These are phyloP conservation scores for Prolemur simus DNA, from an alignment of 2,113 vertebrate species.

Conservation along the genomic window DNA sequence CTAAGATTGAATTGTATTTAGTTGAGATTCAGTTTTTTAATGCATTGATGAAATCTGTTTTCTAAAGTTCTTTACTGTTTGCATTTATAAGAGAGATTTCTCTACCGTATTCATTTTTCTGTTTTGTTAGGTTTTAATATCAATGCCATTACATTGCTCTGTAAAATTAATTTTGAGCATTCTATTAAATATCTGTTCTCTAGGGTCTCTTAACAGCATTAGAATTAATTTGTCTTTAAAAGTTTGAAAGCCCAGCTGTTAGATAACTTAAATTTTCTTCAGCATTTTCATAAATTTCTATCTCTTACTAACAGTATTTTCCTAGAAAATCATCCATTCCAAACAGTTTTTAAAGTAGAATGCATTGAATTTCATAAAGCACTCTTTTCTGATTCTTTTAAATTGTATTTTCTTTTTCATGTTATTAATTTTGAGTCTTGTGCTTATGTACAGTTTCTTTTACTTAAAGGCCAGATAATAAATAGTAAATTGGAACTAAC, in stretches of 20 bases:
- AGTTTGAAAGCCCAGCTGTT: not conserved
- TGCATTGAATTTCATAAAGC: not conserved
- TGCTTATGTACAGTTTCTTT: not conserved
- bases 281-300: not conserved
- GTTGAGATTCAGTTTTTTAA: not conserved
- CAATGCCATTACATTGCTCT: not conserved
- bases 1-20: not conserved
- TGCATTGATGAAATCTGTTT: not conserved
- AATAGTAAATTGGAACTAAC: not conserved
- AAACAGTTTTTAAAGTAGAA: not conserved
- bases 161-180: slow-evolving; percentile 1
- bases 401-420: not conserved
- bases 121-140: slow-evolving; percentile 1
- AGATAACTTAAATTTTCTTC: not conserved
- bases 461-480: not conserved
- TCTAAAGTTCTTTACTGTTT: not conserved
- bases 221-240: slow-evolving; percentile 32
- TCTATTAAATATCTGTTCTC: not conserved
- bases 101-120: not conserved
- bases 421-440: not conserved
- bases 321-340: not conserved
- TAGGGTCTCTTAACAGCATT: not conserved
- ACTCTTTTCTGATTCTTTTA: not conserved
- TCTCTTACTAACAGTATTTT: not conserved
- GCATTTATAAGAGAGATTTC: not conserved